These are phyloP conservation scores for Columbina picui DNA, from an alignment of 2,113 vertebrate genomes.

Conservation along the genomic window DNA sequence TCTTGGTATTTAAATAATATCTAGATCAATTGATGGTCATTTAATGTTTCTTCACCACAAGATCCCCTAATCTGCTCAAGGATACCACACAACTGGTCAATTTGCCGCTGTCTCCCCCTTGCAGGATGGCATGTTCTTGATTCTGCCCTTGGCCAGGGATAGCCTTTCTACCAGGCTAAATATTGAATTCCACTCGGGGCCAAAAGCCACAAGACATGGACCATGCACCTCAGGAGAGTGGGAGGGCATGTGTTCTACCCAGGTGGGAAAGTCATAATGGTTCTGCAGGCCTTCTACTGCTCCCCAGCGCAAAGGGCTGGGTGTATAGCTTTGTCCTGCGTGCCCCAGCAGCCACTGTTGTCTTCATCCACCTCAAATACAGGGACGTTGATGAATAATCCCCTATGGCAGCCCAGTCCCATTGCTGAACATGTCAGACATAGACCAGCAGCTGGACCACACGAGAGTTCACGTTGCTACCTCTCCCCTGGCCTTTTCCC, in stretches of 20 bases:
- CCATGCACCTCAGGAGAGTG: not conserved
- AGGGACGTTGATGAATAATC: not conserved
- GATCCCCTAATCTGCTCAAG: not conserved
- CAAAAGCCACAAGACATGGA: not conserved
- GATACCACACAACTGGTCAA: not conserved
- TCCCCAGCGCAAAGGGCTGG: not conserved
- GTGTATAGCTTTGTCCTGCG: fast-evolving
- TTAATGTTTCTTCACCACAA: not conserved
- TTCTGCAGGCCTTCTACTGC: not conserved
- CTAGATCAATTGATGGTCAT: not conserved
- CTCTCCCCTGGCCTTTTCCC: not conserved
- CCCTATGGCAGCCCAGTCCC: not conserved
- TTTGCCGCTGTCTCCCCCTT: not conserved
- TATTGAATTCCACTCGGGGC: not conserved
- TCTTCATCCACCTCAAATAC: not conserved
- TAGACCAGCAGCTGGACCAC: not conserved
- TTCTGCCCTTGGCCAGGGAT: not conserved
- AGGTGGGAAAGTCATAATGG: not conserved
- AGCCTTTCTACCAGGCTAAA: not conserved
- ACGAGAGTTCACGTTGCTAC: not conserved
- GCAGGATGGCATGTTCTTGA: not conserved
- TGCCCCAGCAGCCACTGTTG: not conserved
- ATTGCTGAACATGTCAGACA: fast-evolving
- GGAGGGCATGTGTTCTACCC: not conserved
- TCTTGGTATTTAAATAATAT: not conserved